Evolutionary conservation across 2,888 invertebrate species (phyloP).

Genomic region (Notodonta ziczac): DNA sequence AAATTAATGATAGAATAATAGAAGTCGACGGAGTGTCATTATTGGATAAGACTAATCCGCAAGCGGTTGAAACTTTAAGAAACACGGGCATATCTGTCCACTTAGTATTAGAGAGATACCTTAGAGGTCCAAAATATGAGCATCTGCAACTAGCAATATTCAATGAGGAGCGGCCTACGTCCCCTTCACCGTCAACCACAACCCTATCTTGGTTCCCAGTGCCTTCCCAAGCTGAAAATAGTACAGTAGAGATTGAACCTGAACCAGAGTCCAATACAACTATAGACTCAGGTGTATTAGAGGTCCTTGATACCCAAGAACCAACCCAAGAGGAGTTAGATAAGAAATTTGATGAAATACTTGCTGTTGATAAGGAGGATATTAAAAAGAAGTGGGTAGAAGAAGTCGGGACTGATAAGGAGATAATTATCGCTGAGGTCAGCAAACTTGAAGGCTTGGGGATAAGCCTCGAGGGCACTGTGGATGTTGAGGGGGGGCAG

Average conservation of each 20-base stretch:
- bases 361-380: conserved; percentile 83
- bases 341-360: conserved; percentile 83
- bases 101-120: conserved; percentile 95
- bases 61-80: conserved; percentile 97
- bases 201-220: conserved; percentile 94
- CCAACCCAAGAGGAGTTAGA: conserved; percentile 79
- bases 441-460: conserved; percentile 97
- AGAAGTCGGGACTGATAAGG: conserved; percentile 92
- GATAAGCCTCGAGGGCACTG: conserved; percentile 98
- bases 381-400: conserved; percentile 92
- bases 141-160: conserved; percentile 95
- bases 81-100: conserved; percentile 96
- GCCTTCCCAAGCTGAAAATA: conserved; percentile 87
- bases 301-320: conserved; percentile 80
- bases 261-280: conserved; percentile 92
- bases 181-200: conserved; percentile 91
- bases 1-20: conserved; percentile 98
- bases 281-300: conserved; percentile 89
- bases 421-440: conserved; percentile 96
- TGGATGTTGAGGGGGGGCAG: conserved; percentile 98
- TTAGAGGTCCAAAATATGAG: conserved; percentile 96
- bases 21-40: conserved; percentile 96
- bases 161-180: conserved; percentile 82
- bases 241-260: conserved; percentile 88
- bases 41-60: conserved; percentile 97